These are phyloP conservation scores for Psilopogon haemacephalus DNA, from an alignment of 2,113 vertebrate genomes.

Conservation along the genomic window DNA sequence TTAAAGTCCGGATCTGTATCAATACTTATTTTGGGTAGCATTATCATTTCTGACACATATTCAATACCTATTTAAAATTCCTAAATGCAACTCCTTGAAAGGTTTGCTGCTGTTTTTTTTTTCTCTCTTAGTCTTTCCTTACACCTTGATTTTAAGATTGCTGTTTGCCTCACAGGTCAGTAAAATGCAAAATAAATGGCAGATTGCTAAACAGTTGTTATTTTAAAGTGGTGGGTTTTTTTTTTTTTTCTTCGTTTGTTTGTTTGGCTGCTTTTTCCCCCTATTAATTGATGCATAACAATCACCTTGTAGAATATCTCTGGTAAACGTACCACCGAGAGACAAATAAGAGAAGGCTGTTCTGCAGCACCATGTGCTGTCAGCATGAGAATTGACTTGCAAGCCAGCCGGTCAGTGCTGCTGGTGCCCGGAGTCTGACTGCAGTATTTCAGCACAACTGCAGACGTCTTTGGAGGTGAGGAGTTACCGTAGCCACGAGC, in stretches of 20 bases:
- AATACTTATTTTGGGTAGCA: not conserved
- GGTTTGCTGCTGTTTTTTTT: not conserved
- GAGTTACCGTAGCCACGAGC: not conserved
- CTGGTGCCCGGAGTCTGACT: not conserved
- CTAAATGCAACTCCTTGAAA: not conserved
- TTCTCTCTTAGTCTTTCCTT: not conserved
- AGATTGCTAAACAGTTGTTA: not conserved
- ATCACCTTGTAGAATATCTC: not conserved
- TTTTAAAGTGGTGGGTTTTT: not conserved
- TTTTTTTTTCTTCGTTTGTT: too few species aligned
- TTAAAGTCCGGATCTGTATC: not conserved
- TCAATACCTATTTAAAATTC: not conserved
- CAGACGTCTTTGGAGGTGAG: not conserved
- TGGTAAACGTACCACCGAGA: not conserved
- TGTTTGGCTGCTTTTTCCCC: too few species aligned
- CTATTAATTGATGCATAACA: not conserved
- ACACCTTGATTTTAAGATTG: not conserved
- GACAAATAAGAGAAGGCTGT: not conserved
- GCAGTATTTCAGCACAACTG: not conserved
- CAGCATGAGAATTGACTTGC: not conserved
- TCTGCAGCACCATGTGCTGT: not conserved
- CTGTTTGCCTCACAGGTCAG: not conserved
- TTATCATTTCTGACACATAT: not conserved
- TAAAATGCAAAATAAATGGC: not conserved
- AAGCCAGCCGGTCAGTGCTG: not conserved